phyloP scores from a whole-genome alignment of 2,797 vertebrate species.

The Gallirallus australis region DNA sequence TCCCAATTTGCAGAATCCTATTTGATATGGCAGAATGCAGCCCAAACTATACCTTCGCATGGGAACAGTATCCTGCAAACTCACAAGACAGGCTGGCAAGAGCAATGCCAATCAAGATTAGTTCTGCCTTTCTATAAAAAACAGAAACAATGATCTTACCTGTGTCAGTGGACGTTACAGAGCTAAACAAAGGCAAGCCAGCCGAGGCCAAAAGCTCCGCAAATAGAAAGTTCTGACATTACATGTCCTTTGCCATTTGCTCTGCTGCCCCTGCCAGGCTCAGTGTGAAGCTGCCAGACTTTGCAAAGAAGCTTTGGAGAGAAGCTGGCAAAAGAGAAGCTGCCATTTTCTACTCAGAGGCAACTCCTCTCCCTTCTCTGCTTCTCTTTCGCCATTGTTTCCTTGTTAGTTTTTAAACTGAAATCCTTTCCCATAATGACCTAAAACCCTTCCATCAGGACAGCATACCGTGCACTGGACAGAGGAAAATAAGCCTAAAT shows the following conservation, averaged over 20 bases:
- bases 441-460: constrained; percentile 5
- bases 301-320: neutral
- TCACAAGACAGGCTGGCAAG: neutral
- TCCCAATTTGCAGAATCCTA: neutral
- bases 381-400: neutral
- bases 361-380: neutral
- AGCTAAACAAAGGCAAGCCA: neutral
- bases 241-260: neutral
- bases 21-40: neutral
- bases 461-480: neutral
- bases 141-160: neutral
- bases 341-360: constrained; percentile 38
- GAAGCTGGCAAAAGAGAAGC: constrained; percentile 29
- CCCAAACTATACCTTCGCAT: neutral
- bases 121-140: neutral
- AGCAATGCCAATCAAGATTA: neutral
- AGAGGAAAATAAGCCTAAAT: constrained; percentile 21
- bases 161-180: neutral
- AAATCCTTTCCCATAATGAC: neutral
- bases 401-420: constrained; percentile 1
- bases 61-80: neutral
- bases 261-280: constrained; percentile 16
- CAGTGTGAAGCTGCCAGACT: constrained; percentile 1
- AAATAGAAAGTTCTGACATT: neutral
- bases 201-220: neutral